These are phyloP conservation scores for Volucella inflata DNA, from an alignment of 2,888 invertebrate species.

Conservation along the genomic window DNA sequence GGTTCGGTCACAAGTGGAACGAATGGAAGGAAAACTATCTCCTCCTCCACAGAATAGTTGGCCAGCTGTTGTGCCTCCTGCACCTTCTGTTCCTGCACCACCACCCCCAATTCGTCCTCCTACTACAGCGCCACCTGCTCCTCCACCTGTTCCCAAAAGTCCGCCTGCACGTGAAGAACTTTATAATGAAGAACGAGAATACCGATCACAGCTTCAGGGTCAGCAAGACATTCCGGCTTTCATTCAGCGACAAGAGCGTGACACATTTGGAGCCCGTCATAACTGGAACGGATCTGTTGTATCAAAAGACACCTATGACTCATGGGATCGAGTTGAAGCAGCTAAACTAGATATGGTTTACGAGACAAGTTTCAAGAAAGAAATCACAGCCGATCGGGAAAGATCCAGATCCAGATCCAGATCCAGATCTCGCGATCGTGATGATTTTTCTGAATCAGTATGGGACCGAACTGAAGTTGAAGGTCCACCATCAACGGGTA, in stretches of 20 bases:
- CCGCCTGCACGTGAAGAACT: slow-evolving; percentile 83
- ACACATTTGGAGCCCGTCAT: slow-evolving; percentile 90
- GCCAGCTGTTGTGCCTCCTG: slow-evolving; percentile 87
- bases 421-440: slow-evolving; percentile 83
- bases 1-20: slow-evolving; percentile 85
- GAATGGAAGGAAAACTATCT: slow-evolving; percentile 85
- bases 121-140: slow-evolving; percentile 85
- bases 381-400: slow-evolving; percentile 81
- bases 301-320: slow-evolving; percentile 80
- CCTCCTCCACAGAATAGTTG: slow-evolving; percentile 87
- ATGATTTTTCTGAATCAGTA: slow-evolving; percentile 83
- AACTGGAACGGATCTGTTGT: slow-evolving; percentile 84
- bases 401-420: slow-evolving; percentile 83
- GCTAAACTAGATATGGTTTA: slow-evolving; percentile 83
- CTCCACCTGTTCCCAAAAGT: slow-evolving; percentile 88
- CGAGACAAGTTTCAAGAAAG: slow-evolving; percentile 81
- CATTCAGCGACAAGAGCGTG: slow-evolving; percentile 89
- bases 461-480: slow-evolving; percentile 84
- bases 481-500: slow-evolving; percentile 83
- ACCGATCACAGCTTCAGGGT: slow-evolving; percentile 78
- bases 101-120: slow-evolving; percentile 86
- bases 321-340: slow-evolving; percentile 84
- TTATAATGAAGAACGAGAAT: slow-evolving; percentile 80
- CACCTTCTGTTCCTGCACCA: slow-evolving; percentile 85
- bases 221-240: slow-evolving; percentile 84